Conservation (phyloP, 1,140 invertebrate species). For the Cardiocondyla obscurior region DNA sequence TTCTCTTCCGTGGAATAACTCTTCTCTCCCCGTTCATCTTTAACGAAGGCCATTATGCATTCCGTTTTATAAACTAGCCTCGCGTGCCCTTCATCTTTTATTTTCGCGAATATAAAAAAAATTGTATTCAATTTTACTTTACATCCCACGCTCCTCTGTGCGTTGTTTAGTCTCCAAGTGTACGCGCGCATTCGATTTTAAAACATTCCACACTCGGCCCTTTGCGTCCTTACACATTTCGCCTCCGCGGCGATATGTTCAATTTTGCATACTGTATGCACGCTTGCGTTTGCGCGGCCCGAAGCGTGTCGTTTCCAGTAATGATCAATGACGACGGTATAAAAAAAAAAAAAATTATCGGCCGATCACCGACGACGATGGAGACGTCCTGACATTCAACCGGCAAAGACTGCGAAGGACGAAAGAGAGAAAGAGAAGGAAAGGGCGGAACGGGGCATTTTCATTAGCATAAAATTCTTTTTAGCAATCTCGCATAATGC, state of each 20-base stretch:
- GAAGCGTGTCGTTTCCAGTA: conserved; percentile 11
- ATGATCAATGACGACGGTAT: conserved; percentile 10
- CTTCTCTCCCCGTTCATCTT: not conserved
- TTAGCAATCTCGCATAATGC: conserved; percentile 69
- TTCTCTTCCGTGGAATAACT: not conserved
- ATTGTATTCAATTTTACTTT: not conserved
- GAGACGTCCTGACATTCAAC: conserved; percentile 21
- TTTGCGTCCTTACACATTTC: not conserved
- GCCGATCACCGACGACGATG: conserved; percentile 3
- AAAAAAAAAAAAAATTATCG: not conserved
- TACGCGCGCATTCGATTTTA: conserved; percentile 4
- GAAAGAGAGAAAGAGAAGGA: conserved; percentile 19
- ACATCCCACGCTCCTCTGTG: not conserved
- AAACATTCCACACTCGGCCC: not conserved
- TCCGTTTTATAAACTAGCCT: not conserved
- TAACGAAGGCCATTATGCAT: not conserved
- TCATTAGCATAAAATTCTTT: conserved; percentile 81
- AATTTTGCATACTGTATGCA: not conserved
- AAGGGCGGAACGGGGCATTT: conserved; percentile 69
- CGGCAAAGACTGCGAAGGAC: not conserved
- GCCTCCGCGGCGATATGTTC: not conserved
- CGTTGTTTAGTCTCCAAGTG: not conserved
- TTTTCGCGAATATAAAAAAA: not conserved
- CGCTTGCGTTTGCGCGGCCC: not conserved
- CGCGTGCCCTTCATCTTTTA: not conserved